Evolutionary conservation across 2,888 invertebrate species (phyloP).

Genomic region (Pegoplata infirma): DNA sequence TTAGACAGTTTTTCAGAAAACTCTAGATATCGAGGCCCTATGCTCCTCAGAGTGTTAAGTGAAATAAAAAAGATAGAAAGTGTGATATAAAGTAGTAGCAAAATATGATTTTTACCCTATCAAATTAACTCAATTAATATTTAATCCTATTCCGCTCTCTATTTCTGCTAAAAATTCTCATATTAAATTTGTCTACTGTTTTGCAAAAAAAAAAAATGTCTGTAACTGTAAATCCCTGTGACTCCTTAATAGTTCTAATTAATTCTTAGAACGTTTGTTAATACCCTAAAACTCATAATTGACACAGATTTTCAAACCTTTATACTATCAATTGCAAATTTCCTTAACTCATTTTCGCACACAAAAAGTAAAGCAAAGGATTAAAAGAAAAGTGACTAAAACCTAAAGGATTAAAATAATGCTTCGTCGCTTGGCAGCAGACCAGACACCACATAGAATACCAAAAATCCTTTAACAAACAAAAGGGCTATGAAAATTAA

Average conservation of each 20-base stretch:
- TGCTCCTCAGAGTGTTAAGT: too few species aligned
- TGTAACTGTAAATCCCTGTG: constrained; percentile 28
- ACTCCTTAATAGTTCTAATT: constrained; percentile 55
- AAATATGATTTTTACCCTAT: not conserved
- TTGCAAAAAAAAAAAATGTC: not conserved
- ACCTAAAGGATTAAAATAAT: constrained; percentile 42
- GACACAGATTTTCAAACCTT: constrained; percentile 48
- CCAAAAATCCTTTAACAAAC: constrained; percentile 50
- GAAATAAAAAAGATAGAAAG: too few species aligned
- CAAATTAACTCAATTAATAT: not conserved
- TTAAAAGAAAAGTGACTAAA: constrained; percentile 16
- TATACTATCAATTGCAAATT: constrained; percentile 24
- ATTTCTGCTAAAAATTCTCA: not conserved
- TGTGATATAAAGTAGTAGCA: too few species aligned
- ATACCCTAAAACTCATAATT: constrained; percentile 57
- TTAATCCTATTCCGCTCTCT: not conserved
- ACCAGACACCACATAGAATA: constrained; percentile 39
- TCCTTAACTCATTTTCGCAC: constrained; percentile 22
- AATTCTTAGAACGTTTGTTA: constrained; percentile 52
- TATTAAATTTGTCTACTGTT: not conserved
- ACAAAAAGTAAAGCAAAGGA: constrained; percentile 37
- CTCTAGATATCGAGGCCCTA: too few species aligned
- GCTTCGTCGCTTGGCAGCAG: constrained; percentile 29
- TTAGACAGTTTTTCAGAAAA: too few species aligned
- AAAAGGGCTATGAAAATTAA: constrained; percentile 30